Base-by-base conservation (phyloP, 2,888 invertebrate species). In the Pyrgus malvae region DNA sequence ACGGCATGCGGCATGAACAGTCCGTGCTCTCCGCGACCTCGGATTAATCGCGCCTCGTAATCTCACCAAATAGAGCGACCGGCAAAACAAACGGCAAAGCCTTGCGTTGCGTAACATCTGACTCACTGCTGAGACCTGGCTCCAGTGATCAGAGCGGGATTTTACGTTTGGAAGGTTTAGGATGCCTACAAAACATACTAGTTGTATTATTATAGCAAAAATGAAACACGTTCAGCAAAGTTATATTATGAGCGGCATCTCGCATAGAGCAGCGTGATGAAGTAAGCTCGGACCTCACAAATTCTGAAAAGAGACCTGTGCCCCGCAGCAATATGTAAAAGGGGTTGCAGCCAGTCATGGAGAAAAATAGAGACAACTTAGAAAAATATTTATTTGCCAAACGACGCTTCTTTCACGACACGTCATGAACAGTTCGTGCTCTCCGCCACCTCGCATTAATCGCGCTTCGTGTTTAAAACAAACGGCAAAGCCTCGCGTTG, bases 101-200 rank as follows among this genome's bases (percentile, higher is more conserved):
- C 63, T 55, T 57, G 58, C 51, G 41, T 85, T 85, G 78, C 78
- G 79, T 78, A 84, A 83, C 69, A 65, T 76, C 73, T 74, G 75
- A 76, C 64, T 76, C 79, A 76, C 61, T 60, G 66, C 59, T 29
- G 40, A 31, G 29, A 19, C 31, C 5, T 57, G 44, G 55, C 49
- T 44, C 49, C 59, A 57, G 56, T 70, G 78, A 78, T 71, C 80
- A 75, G 75, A 71, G 74, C 83, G 76, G 79, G 80, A 80, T 82
- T n/a, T n/a, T n/a, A n/a, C n/a, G n/a, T n/a, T n/a, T n/a, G n/a
- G n/a, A n/a, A n/a, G n/a, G n/a, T n/a, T n/a, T n/a, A n/a, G n/a
- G n/a, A n/a, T n/a, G n/a, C n/a, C n/a, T n/a, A n/a, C n/a, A n/a
- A n/a, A n/a, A n/a, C n/a, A n/a, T n/a, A n/a, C n/a, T n/a, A n/a